phyloP scores from a whole-genome alignment of 2,113 vertebrate genomes.

The Lophotis ruficrista region DNA sequence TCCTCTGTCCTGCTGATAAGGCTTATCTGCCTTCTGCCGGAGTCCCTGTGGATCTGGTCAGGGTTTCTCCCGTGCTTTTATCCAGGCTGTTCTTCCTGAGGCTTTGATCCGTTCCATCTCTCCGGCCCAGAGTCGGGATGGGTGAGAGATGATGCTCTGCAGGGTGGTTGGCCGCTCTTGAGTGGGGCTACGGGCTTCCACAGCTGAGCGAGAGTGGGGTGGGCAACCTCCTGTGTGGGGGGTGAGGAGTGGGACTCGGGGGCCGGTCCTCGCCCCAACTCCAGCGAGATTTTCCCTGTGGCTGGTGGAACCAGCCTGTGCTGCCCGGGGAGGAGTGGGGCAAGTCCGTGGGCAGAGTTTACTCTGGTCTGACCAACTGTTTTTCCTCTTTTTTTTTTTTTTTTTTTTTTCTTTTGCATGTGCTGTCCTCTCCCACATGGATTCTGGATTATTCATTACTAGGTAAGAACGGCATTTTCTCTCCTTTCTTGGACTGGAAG shows the following conservation, averaged over 20 bases:
- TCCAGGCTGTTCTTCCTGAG: not conserved
- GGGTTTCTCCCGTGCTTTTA: not conserved
- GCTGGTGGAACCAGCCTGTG: not conserved
- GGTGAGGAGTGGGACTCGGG: not conserved
- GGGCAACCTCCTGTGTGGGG: not conserved
- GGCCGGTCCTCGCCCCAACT: not conserved
- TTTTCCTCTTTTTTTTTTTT: not conserved
- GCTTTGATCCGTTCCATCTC: accelerated
- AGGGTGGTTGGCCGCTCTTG: not conserved
- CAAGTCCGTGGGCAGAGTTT: not conserved
- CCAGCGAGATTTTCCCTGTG: accelerated
- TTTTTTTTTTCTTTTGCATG: not conserved
- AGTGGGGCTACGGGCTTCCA: not conserved
- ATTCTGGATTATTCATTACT: slow-evolving; percentile 6
- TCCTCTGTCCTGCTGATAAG: not conserved
- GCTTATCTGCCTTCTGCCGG: not conserved
- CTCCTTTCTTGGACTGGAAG: not conserved
- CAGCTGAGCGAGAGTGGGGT: not conserved
- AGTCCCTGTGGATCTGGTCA: not conserved
- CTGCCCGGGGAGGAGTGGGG: not conserved
- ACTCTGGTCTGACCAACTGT: not conserved
- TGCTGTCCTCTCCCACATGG: not conserved
- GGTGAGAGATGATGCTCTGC: not conserved
- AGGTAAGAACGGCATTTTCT: slow-evolving; percentile 36
- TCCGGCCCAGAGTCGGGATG: not conserved